phyloP scores from a whole-genome alignment of 2,888 invertebrate species.

The Rhodophaea formosa region DNA sequence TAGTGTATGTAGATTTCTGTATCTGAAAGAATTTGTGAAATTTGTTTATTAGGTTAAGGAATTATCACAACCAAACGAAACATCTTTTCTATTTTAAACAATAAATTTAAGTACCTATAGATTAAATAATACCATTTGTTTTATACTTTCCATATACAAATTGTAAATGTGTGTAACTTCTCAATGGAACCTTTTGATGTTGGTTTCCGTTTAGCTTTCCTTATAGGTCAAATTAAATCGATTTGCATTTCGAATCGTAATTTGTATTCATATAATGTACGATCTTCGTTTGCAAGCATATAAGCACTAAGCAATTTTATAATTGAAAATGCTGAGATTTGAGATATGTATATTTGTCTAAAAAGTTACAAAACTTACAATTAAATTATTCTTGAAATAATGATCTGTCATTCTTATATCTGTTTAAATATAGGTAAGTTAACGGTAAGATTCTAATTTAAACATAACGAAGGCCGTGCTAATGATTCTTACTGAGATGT shows the following conservation, averaged over 20 bases:
- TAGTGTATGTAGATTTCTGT: too few relatives aligned
- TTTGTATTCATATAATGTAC: conserved; percentile 15
- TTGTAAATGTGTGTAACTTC: not conserved
- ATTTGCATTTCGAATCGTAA: conserved; percentile 13
- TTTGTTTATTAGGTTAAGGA: too few relatives aligned
- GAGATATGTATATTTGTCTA: too few relatives aligned
- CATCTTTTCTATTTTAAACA: too few relatives aligned
- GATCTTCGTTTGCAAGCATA: conserved; percentile 6
- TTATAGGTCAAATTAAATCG: not conserved
- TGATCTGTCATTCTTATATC: not conserved
- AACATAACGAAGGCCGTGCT: not conserved
- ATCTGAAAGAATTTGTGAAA: too few relatives aligned
- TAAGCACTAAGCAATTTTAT: not conserved
- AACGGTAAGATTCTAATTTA: not conserved
- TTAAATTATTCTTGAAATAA: not conserved
- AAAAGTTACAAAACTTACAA: too few relatives aligned
- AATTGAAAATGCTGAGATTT: not conserved
- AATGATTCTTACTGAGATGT: not conserved
- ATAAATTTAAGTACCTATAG: too few relatives aligned
- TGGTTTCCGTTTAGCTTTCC: conserved; percentile 15
- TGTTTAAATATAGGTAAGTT: not conserved
- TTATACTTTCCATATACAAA: too few relatives aligned
- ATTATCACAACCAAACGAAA: too few relatives aligned
- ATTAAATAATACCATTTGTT: too few relatives aligned
- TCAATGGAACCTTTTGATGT: conserved; percentile 5